Conservation (phyloP, 2,113 vertebrate species). For the Callospermophilus lateralis region DNA sequence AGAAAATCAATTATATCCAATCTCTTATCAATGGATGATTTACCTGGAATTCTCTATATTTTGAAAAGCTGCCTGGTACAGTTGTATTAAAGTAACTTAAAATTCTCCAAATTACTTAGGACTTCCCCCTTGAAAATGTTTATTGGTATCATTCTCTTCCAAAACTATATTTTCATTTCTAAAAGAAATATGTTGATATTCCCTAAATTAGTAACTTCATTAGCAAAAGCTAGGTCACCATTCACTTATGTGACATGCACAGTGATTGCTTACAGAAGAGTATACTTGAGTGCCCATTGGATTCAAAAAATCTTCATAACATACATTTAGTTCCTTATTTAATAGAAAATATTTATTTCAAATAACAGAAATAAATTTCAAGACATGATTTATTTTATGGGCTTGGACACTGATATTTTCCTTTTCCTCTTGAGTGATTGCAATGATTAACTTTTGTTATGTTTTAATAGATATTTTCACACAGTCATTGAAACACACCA, state of each 20-base stretch:
- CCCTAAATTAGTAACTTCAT: background rate
- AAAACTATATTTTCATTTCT: background rate
- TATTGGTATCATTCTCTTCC: background rate
- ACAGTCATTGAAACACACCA: background rate
- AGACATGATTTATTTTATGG: slow-evolving; percentile 25
- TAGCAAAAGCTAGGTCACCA: background rate
- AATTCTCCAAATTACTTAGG: background rate
- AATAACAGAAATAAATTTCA: background rate
- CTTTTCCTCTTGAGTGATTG: background rate
- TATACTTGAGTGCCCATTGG: background rate
- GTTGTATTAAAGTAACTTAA: background rate
- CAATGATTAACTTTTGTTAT: background rate
- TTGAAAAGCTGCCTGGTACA: background rate
- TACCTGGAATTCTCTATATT: background rate
- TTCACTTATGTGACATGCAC: background rate
- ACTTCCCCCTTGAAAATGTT: background rate
- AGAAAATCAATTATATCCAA: background rate
- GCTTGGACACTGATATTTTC: background rate
- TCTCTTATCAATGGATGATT: background rate
- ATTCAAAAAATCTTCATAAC: background rate
- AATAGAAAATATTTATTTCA: background rate
- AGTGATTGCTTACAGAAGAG: background rate
- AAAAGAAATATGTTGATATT: background rate
- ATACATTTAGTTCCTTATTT: background rate
- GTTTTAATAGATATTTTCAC: background rate